Evolutionary conservation across 2,888 invertebrate genomes (phyloP), one percentile per base, ranked within the genome.

Genomic region (Galerucella calmariensis): DNA sequence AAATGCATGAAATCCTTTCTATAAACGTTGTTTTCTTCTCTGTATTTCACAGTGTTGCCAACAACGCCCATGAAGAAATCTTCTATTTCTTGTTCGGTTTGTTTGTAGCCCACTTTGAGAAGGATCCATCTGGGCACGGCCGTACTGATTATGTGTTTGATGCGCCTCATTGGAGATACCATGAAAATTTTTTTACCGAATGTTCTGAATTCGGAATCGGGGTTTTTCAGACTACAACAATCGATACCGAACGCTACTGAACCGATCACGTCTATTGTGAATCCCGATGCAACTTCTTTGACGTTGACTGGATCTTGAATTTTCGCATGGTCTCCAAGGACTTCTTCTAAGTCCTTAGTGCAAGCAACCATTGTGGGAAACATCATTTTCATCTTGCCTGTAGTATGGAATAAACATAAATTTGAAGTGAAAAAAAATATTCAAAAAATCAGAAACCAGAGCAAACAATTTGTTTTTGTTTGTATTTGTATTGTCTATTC

Each of bases 371-470:
- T 88, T 0, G 90, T 89, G 0, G 88, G 88, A 79, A 91, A 92
- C 91, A 93, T 92, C 24, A 87, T 88, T 83, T 91, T 93, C 77
- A 93, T 86, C 83, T 92, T 92, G 4, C 91, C 77, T 78, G 16
- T 0, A 73, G 71, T 20, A 35, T 35, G 8, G 8, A 8, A 35
- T 35, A 35, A 35, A 35, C 35, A 35, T 35, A 5, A 35, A 35
- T n/a, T n/a, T n/a, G n/a, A n/a, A n/a, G n/a, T n/a, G n/a, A n/a
- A n/a, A n/a, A n/a, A n/a, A n/a, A n/a, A n/a, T n/a, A n/a, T n/a
- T n/a, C n/a, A n/a, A n/a, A n/a, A n/a, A n/a, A n/a, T n/a, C n/a
- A n/a, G n/a, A n/a, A n/a, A n/a, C 27, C 27, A 27, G 27, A 5
- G 2, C 27, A 27, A 27, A 27, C 27, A 27, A 27, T 27, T 27